Conservation (phyloP, 1,140 invertebrate genomes). For the Spodoptera litura region DNA sequence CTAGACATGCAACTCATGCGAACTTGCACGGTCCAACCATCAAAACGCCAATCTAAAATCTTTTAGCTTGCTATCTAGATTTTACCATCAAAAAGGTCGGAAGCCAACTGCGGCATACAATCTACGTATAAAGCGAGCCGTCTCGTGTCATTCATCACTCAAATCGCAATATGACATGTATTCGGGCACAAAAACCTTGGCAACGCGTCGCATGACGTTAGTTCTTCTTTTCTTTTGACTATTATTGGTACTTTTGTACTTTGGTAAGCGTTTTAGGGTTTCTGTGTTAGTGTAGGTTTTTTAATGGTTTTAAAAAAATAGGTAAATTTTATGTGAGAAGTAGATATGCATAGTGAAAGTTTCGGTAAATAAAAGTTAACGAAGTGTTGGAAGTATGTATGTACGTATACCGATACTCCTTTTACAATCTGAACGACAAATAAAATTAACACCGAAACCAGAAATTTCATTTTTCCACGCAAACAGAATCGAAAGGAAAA, state of each 20-base stretch:
- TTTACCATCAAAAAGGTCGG: conserved; percentile 30
- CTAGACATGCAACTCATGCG: not conserved
- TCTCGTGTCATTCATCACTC: conserved; percentile 24
- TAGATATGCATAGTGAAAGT: too few relatives aligned
- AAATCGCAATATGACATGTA: conserved; percentile 37
- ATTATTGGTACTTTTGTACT: not conserved
- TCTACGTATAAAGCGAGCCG: conserved; percentile 23
- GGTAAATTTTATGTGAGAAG: too few relatives aligned
- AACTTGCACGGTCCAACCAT: conserved; percentile 16
- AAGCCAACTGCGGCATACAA: conserved; percentile 14
- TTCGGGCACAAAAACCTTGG: conserved; percentile 29
- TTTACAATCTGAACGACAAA: too few relatives aligned
- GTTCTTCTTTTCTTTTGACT: conserved; percentile 28
- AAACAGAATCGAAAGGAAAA: not conserved
- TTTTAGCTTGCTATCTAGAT: conserved; percentile 37
- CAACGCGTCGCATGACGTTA: conserved; percentile 13
- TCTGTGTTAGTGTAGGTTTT: not conserved
- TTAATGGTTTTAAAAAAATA: too few relatives aligned
- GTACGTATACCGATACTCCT: too few relatives aligned
- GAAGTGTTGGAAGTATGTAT: too few relatives aligned
- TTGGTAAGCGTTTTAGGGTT: not conserved
- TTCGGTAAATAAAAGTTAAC: too few relatives aligned
- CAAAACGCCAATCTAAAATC: conserved; percentile 28
- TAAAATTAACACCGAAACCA: too few relatives aligned
- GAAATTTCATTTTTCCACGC: not conserved